Evolutionary conservation across 2,888 invertebrate species (phyloP), one percentile per base, ranked within the genome.

Genomic region (Aphidoletes aphidimyza): DNA sequence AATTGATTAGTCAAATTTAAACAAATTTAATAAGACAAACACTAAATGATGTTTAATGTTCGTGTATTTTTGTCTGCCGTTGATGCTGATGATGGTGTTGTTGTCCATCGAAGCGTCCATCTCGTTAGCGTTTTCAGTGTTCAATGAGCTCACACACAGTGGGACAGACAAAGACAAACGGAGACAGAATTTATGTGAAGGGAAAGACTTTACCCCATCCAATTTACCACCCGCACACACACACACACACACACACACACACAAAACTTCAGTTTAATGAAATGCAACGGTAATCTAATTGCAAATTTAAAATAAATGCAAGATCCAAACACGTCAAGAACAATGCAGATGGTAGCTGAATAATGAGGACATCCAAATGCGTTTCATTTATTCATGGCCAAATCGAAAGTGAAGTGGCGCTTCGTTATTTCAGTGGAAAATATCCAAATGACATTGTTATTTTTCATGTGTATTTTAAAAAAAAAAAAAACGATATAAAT

Each of bases 1-100:
- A 2, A 69, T 69, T 69, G 69, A 69, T 69, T 30, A 69, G 69
- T 69, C 22, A 54, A 54, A 54, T 54, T 54, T 26, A 54, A 54
- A 11, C 34, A 69, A 69, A 69, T 69, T 69, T 69, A 69, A 69
- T 69, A 69, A 69, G 69, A 69, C 69, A 69, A 69, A 30, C 69
- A 69, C 69, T 34, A 69, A 69, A 69, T 69, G 69, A n/a, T 30
- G 14, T 30, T 69, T 69, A 69, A 69, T 30, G 26, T 30, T 11
- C 11, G 8, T 54, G 47, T 47, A 11, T 47, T 47, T 47, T 19
- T 47, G 8, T 47, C 17, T 47, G 2, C 19, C 47, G n/a, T 54
- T n/a, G 6, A n/a, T n/a, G 5, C 39, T 8, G 39, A 39, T 8
- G 39, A 39, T 5, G 11, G 6, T 39, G 39, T 39, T 39, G 5